Conservation (phyloP, 1,140 invertebrate species). For the Heliothis subflexa region DNA sequence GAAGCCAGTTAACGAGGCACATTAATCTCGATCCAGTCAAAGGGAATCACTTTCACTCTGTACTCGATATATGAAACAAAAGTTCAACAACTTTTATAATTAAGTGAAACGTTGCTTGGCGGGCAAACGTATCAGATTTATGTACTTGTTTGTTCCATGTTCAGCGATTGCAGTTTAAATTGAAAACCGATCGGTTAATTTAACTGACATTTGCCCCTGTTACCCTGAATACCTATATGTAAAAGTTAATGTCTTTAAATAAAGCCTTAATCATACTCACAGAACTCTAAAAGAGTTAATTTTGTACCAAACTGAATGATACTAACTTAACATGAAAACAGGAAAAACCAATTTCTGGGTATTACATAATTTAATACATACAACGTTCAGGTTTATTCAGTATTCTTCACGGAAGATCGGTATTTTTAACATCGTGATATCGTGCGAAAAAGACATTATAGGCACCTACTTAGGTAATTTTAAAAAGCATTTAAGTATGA, state of each 20-base stretch:
- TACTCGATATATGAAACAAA: slow-evolving; percentile 46
- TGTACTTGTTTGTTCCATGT: slow-evolving; percentile 32
- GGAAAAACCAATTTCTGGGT: no score
- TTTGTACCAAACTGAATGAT: no score
- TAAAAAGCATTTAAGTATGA: slow-evolving; percentile 20
- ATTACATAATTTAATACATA: no score
- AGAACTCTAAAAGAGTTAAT: background rate
- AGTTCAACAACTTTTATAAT: slow-evolving; percentile 46
- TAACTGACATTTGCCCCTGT: background rate
- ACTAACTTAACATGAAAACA: no score
- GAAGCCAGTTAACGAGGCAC: slow-evolving; percentile 39
- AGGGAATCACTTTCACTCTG: slow-evolving; percentile 50
- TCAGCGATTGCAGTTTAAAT: slow-evolving; percentile 9
- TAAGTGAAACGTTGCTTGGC: slow-evolving; percentile 43
- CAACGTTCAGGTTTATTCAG: no score
- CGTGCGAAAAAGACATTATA: slow-evolving; percentile 22
- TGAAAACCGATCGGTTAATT: slow-evolving; percentile 1
- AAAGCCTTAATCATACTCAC: background rate
- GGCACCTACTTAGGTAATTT: background rate
- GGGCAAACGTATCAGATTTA: slow-evolving; percentile 38
- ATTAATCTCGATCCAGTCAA: slow-evolving; percentile 46
- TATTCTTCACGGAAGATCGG: no score
- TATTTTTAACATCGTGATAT: background rate
- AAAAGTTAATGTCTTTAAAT: background rate
- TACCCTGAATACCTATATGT: background rate